Evolutionary conservation across 35 echinoderm and acorn worm genomes (phyloP), one percentile per base, ranked within the genome.

Genomic region (Ophiothrix spiculata): DNA sequence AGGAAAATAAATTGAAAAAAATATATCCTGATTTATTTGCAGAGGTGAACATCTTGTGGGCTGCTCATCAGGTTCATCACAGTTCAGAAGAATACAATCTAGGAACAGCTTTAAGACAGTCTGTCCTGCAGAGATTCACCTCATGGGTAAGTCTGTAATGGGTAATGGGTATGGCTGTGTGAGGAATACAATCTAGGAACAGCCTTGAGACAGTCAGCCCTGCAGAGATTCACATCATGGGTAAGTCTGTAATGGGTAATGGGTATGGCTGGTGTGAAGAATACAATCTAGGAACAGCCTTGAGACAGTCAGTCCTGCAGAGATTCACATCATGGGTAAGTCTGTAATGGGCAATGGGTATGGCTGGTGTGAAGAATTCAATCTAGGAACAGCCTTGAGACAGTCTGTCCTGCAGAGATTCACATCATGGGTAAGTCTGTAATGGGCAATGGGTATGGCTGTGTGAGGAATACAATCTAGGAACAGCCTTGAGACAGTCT

Each of bases 41-140:
- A 90, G 81, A 85, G 39, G 91, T 97, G 39, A 97, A 97, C 73
- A 77, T 97, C 36, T 39, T 97, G 33, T 97, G 94, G 94, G 91
- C 90, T 79, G 83, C 91, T 46, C 94, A 97, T 82, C 94, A 97
- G 80, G 91, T 92, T 10, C 94, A 97, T 40, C 94, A 97, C 77
- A 97, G 94, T 36, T 97, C 94, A 28, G 94, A 97, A 75, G 94
- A 97, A 39, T 97, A 97, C 84, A 97, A 97, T 49, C 74, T 97
- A 21, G 78, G 82, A 0, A 97, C 94, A 10, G 94, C 94, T 21
- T 76, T 97, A 4, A 49, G 94, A 40, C 94, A 97, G 40, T 93
- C 90, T 25, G 76, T 97, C 33, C 45, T 86, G 21, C 94, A 97
- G 77, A 84, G 90, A 64, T 89, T 84, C 31, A 84, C 85, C 1